Evolutionary conservation across 2,113 vertebrate species (phyloP), one percentile per base, ranked within the genome.

Genomic region (Zapus hudsonius): DNA sequence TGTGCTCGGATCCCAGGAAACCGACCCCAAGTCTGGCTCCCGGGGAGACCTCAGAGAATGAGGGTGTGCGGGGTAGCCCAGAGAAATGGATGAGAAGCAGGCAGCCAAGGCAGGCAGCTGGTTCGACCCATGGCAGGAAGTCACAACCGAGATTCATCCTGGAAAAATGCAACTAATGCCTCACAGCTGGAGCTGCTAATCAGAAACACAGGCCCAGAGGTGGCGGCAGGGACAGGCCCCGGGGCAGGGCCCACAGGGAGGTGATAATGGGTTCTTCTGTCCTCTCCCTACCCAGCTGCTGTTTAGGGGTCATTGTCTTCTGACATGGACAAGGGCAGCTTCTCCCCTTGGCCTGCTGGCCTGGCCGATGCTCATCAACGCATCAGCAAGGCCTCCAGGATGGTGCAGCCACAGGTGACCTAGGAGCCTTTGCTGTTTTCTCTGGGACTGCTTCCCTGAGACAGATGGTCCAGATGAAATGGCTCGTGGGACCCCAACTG

Each of bases 131-230:
- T 93, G 95, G 97, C 97, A 97, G 97, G 96, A 97, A 97, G 95
- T 97, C 93, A 91, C 95, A 94, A 97, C 91, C 94, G 95, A 96
- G 97, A 97, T 95, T 97, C 97, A 97, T 97, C 94, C 84, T 95
- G 96, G 95, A 97, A 97, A 97, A 97, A 97, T 97, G 96, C 92
- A 95, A 91, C 95, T 97, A 97, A 97, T 95, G 94, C 85, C 76
- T 74, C 82, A 19, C 97, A 97, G 96, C 97, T 97, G 97, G 94
- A 70, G 61, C 91, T 0, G 57, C 89, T 97, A 97, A 97, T 97
- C 95, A 97, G 95, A 97, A 97, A 97, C 97, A 97, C 33, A 94
- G 96, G 78, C 89, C 94, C 91, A 96, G 95, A 96, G 89, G 96
- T 97, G 97, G 96, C 97, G 94, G 97, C 94, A 91, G 76, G 94